These are phyloP conservation scores for Strongylocentrotus purpuratus DNA, from an alignment of 35 echinoderm and acorn worm genomes.

Conservation along the genomic window DNA sequence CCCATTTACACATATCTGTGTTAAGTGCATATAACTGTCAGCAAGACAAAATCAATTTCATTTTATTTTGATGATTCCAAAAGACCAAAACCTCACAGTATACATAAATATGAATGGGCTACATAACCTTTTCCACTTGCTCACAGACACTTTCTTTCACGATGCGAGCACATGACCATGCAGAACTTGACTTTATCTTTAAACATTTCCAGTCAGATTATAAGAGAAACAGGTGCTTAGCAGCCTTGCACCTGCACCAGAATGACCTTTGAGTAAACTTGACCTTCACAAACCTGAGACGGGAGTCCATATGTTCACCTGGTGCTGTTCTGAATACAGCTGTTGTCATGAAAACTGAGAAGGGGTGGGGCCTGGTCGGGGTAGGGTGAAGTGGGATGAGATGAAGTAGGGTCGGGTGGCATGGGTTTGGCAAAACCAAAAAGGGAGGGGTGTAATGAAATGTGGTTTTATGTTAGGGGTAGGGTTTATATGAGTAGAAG, in stretches of 20 bases:
- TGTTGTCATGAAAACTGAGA: neutral
- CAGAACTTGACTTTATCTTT: neutral
- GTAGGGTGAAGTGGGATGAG: neutral
- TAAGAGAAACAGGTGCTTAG: neutral
- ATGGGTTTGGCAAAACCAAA: neutral
- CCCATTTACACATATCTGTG: too few relatives aligned
- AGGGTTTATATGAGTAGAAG: neutral
- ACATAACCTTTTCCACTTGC: too few relatives aligned
- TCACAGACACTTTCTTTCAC: too few relatives aligned
- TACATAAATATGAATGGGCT: too few relatives aligned
- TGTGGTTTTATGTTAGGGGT: neutral
- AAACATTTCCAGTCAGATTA: neutral
- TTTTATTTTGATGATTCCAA: too few relatives aligned
- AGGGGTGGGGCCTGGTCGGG: neutral
- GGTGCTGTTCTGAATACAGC: neutral
- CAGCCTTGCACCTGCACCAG: neutral
- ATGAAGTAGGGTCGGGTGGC: neutral
- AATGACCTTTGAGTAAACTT: slow-evolving; percentile 6
- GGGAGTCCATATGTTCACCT: neutral
- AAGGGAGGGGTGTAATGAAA: neutral
- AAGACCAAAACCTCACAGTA: too few relatives aligned
- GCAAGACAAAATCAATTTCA: too few relatives aligned
- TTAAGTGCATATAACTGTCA: too few relatives aligned
- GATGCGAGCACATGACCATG: too few relatives aligned
- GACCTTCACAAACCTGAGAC: neutral